Base-by-base conservation (phyloP, 2,797 vertebrate genomes). In the Peromyscus eremicus region DNA sequence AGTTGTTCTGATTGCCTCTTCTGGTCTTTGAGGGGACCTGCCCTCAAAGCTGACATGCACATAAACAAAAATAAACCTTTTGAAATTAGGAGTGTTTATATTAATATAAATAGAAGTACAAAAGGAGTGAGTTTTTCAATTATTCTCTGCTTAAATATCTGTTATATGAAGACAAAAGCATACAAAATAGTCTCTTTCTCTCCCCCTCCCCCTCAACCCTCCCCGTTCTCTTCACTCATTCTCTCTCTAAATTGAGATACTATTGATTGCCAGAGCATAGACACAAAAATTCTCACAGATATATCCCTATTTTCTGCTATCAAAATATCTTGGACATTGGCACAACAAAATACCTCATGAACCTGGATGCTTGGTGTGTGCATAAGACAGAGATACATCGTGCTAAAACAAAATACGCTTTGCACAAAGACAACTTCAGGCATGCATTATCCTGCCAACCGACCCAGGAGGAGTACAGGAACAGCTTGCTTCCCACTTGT, bases 51-150 rank as follows among this genome's bases (percentile, higher is more conserved):
- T 87, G 49, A 27, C 34, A n/a, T 32, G 19, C n/a, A 73, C 68
- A 49, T n/a, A 62, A 25, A 16, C 62, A 64, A n/a, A 77, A 27
- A 64, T 17, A 34, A n/a, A 43, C 57, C 49, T n/a, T n/a, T 52
- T 52, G 29, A 29, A 87, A 34, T 76, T 76, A 19, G 1, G 46
- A 17, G 37, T 49, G 21, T 87, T 86, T 62, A 62, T 79, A 76
- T 70, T 66, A 85, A 87, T 96, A 94, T 70, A 96, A 92, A 73
- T 6, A 8, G n/a, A 27, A 92, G 34, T 68, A 68, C 37, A n/a
- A 92, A 89, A 76, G 94, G 84, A 52, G 27, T 92, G 32, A 75
- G 81, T 86, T 79, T 57, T 89, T 29, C 71, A 46, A 64, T 93
- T 86, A 19, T 85, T 93, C 43, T 87, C 1, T 81, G 60, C 60